These are phyloP conservation scores for Drosophila virilis DNA, from an alignment of 1,140 invertebrate species.

Conservation along the genomic window DNA sequence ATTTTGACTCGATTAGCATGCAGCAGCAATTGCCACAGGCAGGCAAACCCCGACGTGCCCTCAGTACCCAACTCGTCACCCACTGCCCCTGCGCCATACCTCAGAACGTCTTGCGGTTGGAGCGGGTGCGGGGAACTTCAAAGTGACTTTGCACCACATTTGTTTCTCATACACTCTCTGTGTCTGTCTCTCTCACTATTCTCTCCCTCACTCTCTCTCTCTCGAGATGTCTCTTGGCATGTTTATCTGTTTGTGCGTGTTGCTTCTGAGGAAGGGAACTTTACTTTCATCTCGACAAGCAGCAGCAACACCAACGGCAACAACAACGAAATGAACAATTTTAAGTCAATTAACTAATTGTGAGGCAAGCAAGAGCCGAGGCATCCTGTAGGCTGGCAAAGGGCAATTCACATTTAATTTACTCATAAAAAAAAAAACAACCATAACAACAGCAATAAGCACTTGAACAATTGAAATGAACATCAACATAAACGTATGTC, in stretches of 20 bases:
- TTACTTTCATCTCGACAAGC: slow-evolving; percentile 43
- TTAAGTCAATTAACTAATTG: slow-evolving; percentile 62
- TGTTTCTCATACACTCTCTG: not conserved
- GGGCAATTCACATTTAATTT: slow-evolving; percentile 49
- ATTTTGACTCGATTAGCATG: slow-evolving; percentile 58
- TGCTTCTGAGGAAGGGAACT: slow-evolving; percentile 23
- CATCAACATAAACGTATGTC: not conserved
- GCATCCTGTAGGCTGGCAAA: slow-evolving; percentile 2
- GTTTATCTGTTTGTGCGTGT: slow-evolving; percentile 5
- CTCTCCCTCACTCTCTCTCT: not conserved
- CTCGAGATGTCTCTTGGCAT: not conserved
- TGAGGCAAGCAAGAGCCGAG: slow-evolving; percentile 2
- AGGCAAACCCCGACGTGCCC: not conserved
- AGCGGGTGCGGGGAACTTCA: slow-evolving; percentile 36
- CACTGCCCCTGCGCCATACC: not conserved
- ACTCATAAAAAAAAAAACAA: slow-evolving; percentile 7
- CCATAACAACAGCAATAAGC: slow-evolving; percentile 18
- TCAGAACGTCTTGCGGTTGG: slow-evolving; percentile 2
- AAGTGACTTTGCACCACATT: slow-evolving; percentile 41
- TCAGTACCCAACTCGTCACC: not conserved
- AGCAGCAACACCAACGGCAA: slow-evolving; percentile 2
- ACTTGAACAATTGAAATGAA: not conserved
- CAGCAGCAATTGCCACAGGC: slow-evolving; percentile 40
- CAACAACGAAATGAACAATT: slow-evolving; percentile 40
- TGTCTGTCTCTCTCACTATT: not conserved